Evolutionary conservation across 2,797 vertebrate genomes (phyloP).

Genomic region (Monodelphis domestica): DNA sequence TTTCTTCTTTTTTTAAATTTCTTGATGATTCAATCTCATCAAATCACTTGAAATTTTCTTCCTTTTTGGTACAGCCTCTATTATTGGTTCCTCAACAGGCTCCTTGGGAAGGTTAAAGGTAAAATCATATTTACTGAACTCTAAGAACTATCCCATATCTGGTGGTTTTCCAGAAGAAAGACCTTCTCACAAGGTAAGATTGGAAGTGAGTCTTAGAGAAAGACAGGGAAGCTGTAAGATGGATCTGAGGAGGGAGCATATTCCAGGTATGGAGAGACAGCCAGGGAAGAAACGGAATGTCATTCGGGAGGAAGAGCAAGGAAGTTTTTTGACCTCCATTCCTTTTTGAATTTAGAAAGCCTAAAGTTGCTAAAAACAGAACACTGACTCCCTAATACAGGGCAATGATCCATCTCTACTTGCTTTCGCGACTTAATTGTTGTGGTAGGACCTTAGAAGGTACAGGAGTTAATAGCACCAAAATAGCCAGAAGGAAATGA

Average conservation of each 20-base stretch:
- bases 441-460: neutral
- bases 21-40: neutral
- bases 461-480: neutral
- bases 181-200: no score
- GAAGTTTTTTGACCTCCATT: neutral
- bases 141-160: neutral
- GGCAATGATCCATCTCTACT: neutral
- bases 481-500: neutral
- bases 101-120: neutral
- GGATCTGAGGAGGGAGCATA: no score
- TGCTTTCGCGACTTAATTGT: neutral
- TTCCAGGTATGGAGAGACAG: no score
- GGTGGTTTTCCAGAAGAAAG: neutral
- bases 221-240: no score
- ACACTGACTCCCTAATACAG: neutral
- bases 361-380: neutral
- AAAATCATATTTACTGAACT: neutral
- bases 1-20: neutral
- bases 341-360: neutral
- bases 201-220: no score
- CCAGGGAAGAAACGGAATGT: no score
- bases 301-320: no score
- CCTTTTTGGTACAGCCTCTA: no score
- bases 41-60: neutral
- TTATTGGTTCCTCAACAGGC: neutral